Evolutionary conservation across 2,113 vertebrate genomes (phyloP).

Genomic region (Myanophis thanlyinensis): DNA sequence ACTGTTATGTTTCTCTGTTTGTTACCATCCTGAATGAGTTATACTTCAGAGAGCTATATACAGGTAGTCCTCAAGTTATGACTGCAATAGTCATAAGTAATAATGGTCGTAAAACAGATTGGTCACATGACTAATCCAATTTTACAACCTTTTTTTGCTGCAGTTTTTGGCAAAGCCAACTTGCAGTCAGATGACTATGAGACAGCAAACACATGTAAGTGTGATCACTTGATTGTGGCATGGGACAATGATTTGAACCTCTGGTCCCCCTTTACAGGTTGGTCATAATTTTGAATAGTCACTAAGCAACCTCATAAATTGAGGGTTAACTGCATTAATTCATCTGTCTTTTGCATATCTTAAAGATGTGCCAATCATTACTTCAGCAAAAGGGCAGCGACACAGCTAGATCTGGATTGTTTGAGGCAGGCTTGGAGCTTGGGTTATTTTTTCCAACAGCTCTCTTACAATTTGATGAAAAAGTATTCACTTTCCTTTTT

Average conservation of each 20-base stretch:
- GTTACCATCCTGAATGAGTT: not conserved
- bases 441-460: not conserved
- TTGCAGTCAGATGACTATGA: not conserved
- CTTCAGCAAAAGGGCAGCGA: not conserved
- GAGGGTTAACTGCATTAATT: not conserved
- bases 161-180: not conserved
- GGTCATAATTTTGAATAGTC: not conserved
- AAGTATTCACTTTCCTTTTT: not conserved
- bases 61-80: not conserved
- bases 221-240: fast-evolving
- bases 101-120: not conserved
- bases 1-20: not conserved
- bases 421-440: not conserved
- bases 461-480: not conserved
- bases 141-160: not conserved
- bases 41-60: not conserved
- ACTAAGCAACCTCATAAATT: not conserved
- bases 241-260: not conserved
- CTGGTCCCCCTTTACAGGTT: not conserved
- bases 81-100: not conserved
- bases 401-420: not conserved
- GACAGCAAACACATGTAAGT: not conserved
- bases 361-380: not conserved
- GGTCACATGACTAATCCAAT: not conserved
- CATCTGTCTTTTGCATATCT: not conserved